Evolutionary conservation across 2,113 vertebrate genomes (phyloP).

Genomic region (Condylura cristata): DNA sequence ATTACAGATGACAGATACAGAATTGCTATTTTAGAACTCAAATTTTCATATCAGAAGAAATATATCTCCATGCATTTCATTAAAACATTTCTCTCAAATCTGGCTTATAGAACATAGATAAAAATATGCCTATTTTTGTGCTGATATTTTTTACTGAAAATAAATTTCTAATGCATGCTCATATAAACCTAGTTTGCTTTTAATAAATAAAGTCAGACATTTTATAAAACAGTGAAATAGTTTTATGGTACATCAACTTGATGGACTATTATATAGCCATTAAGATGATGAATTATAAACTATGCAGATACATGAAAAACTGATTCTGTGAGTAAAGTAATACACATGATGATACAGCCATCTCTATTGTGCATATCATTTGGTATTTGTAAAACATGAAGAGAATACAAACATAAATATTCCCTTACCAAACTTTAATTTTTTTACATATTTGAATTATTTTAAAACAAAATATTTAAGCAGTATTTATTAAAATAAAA

Average conservation of each 20-base stretch:
- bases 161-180: constrained; percentile 58
- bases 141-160: constrained; percentile 58
- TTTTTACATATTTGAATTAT: background rate
- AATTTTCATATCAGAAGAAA: constrained; percentile 68
- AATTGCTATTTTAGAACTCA: constrained; percentile 57
- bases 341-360: background rate
- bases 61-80: constrained; percentile 64
- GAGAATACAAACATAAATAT: background rate
- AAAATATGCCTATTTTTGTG: constrained; percentile 60
- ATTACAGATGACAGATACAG: constrained; percentile 60
- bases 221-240: constrained; percentile 45
- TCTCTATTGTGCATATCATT: background rate
- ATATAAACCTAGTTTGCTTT: constrained; percentile 56
- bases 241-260: constrained; percentile 52
- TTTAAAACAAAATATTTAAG: background rate
- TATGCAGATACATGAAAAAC: background rate
- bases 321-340: background rate
- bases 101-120: constrained; percentile 53
- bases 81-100: constrained; percentile 63
- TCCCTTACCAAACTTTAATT: background rate
- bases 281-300: constrained; percentile 32
- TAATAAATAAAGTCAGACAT: constrained; percentile 63
- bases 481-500: background rate
- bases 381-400: background rate
- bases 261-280: constrained; percentile 64